Conservation (phyloP, 1,140 invertebrate species). For the Plodia interpunctella region DNA sequence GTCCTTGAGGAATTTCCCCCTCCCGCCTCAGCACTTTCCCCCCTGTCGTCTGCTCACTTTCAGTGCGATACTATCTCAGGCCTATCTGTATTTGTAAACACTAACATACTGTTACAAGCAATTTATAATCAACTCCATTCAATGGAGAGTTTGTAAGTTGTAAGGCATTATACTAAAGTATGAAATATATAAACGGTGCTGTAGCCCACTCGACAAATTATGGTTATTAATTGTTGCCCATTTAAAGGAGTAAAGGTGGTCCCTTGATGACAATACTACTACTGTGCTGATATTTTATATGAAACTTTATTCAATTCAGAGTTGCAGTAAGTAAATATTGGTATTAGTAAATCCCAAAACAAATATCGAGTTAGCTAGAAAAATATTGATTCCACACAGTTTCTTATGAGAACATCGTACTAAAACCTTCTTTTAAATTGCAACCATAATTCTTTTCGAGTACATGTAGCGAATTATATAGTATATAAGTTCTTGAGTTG, state of each 20-base stretch:
- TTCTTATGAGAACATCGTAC: no score
- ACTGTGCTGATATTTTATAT: no score
- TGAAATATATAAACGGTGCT: background rate
- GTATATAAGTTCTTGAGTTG: no score
- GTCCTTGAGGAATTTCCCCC: constrained; percentile 31
- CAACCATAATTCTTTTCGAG: no score
- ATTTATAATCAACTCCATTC: background rate
- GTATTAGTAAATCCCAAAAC: no score
- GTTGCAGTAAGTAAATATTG: no score
- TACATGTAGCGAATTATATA: no score
- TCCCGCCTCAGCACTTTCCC: constrained; percentile 7
- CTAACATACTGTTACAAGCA: background rate
- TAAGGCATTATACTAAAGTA: constrained; percentile 1
- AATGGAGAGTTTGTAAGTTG: background rate
- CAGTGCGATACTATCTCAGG: background rate
- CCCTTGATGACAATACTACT: background rate
- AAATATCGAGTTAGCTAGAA: no score
- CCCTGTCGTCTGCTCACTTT: background rate
- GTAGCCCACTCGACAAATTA: background rate
- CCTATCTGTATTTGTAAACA: constrained; percentile 1
- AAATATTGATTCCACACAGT: no score
- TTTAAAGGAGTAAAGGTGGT: background rate
- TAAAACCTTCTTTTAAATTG: no score
- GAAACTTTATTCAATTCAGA: no score
- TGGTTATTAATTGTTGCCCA: background rate